A percentile compares a stretch with the other conserved stretches of the same genome.
Evolutionary conservation across 2,113 vertebrate species (phyloP).

Genomic region (Colaptes auratus): DNA sequence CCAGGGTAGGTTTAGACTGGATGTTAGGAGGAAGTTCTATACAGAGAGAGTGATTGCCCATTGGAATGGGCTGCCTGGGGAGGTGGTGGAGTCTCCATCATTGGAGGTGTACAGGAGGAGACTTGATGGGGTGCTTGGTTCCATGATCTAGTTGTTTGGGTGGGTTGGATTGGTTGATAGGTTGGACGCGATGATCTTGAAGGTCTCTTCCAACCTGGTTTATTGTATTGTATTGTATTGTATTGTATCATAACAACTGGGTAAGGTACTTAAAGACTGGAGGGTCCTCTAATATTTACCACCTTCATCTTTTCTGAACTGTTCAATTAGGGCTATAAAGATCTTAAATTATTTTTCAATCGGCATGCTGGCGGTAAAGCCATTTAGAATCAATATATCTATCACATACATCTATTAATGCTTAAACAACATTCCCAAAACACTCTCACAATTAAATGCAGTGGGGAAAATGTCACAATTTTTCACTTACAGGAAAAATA

Average conservation of each 20-base stretch:
- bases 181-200: no score
- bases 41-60: no score
- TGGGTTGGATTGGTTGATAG: no score
- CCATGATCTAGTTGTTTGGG: no score
- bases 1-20: no score
- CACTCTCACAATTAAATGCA: rapidly evolving
- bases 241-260: not conserved
- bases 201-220: no score
- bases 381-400: not conserved
- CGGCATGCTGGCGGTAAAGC: not conserved
- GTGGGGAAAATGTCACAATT: not conserved
- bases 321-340: not conserved
- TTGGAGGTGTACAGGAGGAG: no score
- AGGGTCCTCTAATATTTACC: not conserved
- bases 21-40: no score
- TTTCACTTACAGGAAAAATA: not conserved
- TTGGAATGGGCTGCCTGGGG: no score
- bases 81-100: no score
- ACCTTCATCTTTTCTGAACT: not conserved
- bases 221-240: no score
- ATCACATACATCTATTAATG: not conserved
- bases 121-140: no score
- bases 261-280: not conserved
- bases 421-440: not conserved
- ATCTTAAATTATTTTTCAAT: not conserved